A percentile compares a stretch with the other conserved stretches of the same genome.
Conservation (phyloP, 2,888 invertebrate genomes). For the Opisthograptis luteolata region DNA sequence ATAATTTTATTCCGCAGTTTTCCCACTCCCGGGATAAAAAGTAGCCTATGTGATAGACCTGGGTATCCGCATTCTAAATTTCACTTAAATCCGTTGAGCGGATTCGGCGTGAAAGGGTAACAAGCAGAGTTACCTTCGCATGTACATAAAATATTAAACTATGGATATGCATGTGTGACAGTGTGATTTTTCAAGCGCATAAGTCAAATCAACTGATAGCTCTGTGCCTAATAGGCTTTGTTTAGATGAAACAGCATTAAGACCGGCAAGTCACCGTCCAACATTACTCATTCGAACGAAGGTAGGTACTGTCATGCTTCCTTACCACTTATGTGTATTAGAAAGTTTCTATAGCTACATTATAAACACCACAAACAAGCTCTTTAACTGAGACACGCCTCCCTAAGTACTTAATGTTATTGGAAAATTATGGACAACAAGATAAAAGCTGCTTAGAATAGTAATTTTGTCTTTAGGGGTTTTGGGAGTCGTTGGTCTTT, state of each 20-base stretch:
- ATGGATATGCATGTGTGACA: no score
- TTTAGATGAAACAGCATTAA: constrained; percentile 66
- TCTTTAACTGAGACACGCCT: constrained; percentile 32
- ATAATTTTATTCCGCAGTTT: no score
- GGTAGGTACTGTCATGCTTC: constrained; percentile 62
- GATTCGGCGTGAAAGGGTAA: no score
- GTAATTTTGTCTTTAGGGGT: constrained; percentile 18
- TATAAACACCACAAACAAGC: constrained; percentile 34
- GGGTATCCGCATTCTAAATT: no score
- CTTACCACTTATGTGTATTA: constrained; percentile 46
- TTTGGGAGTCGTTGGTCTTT: neutral
- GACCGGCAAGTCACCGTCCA: constrained; percentile 65
- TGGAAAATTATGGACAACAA: constrained; percentile 27
- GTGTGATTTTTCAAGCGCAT: neutral
- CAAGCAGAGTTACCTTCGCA: no score
- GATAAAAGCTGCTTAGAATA: constrained; percentile 15
- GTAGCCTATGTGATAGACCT: no score
- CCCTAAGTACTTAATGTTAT: constrained; percentile 24
- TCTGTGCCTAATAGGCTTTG: constrained; percentile 42
- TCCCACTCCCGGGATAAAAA: no score
- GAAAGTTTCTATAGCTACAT: constrained; percentile 32
- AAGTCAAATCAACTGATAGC: constrained; percentile 1
- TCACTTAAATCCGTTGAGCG: no score
- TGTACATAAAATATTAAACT: no score
- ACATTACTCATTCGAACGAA: constrained; percentile 66